A percentile compares a stretch with the other conserved stretches of the same genome.
These are phyloP conservation scores for Distichodus sexfasciatus DNA, from an alignment of 2,797 vertebrate species.

Conservation along the genomic window DNA sequence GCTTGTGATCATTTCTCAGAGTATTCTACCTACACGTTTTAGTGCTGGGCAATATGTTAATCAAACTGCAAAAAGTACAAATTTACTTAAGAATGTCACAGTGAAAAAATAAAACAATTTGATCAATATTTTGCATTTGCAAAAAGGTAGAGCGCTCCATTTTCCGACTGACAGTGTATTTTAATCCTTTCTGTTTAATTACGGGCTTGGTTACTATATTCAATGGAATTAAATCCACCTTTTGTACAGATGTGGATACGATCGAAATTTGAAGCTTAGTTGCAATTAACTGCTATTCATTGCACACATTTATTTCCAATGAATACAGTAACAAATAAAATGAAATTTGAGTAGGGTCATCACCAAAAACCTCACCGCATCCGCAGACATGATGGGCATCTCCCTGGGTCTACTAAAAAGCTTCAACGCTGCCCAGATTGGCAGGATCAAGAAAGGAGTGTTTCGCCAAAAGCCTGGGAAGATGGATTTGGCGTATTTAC, in stretches of 20 bases:
- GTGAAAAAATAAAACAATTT: too few species aligned
- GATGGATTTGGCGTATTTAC: conserved; percentile 86
- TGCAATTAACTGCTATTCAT: too few species aligned
- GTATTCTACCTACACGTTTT: too few species aligned
- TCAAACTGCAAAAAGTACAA: too few species aligned
- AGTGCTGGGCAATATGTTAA: too few species aligned
- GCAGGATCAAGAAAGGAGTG: conserved; percentile 74
- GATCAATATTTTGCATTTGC: background rate
- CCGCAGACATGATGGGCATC: conserved; percentile 63
- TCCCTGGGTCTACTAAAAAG: conserved; percentile 73
- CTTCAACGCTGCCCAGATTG: conserved; percentile 75
- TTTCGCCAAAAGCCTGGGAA: conserved; percentile 80
- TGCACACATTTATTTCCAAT: too few species aligned
- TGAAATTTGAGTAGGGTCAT: background rate
- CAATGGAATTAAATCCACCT: background rate
- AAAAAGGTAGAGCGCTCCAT: background rate
- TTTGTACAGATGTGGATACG: background rate
- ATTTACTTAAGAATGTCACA: too few species aligned
- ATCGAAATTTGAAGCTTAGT: background rate
- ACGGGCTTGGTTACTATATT: background rate
- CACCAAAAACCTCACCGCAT: conserved; percentile 68
- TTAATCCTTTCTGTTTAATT: too few species aligned
- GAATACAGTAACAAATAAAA: too few species aligned
- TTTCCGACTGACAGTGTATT: background rate
- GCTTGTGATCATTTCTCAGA: too few species aligned